Conservation (phyloP, 2,797 vertebrate genomes). For the Sardinella longiceps region DNA sequence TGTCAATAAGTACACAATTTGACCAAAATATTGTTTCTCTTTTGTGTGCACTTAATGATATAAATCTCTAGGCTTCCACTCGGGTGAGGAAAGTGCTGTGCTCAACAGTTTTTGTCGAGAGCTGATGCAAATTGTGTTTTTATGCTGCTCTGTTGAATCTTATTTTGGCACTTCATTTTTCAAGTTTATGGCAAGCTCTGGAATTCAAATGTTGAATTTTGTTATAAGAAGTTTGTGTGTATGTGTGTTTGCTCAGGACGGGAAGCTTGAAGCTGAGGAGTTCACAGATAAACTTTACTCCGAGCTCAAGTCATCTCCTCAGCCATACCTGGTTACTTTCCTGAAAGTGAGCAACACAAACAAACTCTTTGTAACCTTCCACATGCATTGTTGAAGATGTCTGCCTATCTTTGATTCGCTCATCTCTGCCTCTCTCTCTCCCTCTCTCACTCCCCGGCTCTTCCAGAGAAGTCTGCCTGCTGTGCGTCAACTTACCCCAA, state of each 20-base stretch:
- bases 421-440: neutral
- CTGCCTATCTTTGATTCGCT: neutral
- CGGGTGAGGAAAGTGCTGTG: neutral
- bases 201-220: neutral
- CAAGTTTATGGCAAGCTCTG: neutral
- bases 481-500: slow-evolving; percentile 84
- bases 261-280: slow-evolving; percentile 90
- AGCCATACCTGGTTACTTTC: slow-evolving; percentile 93
- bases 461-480: slow-evolving; percentile 89
- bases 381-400: neutral
- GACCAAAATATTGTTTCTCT: neutral
- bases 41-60: neutral
- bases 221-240: neutral
- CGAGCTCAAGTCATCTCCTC: slow-evolving; percentile 92
- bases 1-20: neutral
- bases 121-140: neutral
- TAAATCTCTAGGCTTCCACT: neutral
- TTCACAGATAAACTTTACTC: slow-evolving; percentile 89
- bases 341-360: slow-evolving; percentile 80
- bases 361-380: too few relatives aligned
- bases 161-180: neutral
- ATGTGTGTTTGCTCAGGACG: slow-evolving; percentile 75
- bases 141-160: neutral
- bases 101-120: neutral
- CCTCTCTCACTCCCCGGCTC: neutral